Evolutionary conservation across 1,140 invertebrate genomes (phyloP), one percentile per base, ranked within the genome.

Genomic region (Bombus pascuorum): DNA sequence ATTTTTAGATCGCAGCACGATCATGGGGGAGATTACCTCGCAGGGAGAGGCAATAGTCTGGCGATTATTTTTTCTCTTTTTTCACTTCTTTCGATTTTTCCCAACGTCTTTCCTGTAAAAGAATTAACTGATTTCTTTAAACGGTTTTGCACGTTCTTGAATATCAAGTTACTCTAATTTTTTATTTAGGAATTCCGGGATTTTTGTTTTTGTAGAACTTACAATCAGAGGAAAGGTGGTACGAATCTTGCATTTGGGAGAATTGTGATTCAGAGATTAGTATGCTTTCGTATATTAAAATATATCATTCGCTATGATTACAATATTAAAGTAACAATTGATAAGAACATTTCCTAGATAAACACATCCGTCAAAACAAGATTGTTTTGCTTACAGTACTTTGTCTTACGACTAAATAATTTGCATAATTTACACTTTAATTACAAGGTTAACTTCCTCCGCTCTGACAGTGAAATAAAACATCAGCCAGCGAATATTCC

Each of bases 1-100:
- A 66, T 83, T 83, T 83, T 83, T 83, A 77, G 74, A 77, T 77
- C 53, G 62, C 34, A 5, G 2, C 71, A 32, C 65, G 81, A 83
- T 76, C 72, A 42, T 47, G 44, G 18, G 39, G 34, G n/a, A 77
- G 37, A 83, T 76, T 83, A 59, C 57, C 32, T 37, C 5, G 32
- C 22, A 12, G 42, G 25, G 18, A 47, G 15, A 25, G 53, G 75
- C 25, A 62, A 77, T 59, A 39, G 53, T 8, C 32, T 66, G 28
- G 59, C 6, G 72, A 76, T 82, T 83, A 75, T 82, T 82, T 82
- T 3, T 39, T 18, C 66, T 53, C n/a, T 71, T 28, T 13, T 2
- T 6, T 39, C 3, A 28, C 12, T 32, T 73, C 59, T 13, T 12
- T 22, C 25, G 13, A 28, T 42, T 72, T 72, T n/a, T n/a, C 15